These are phyloP conservation scores for Holothuria glaberrima DNA, from an alignment of 35 echinoderm and acorn worm genomes.

Conservation along the genomic window DNA sequence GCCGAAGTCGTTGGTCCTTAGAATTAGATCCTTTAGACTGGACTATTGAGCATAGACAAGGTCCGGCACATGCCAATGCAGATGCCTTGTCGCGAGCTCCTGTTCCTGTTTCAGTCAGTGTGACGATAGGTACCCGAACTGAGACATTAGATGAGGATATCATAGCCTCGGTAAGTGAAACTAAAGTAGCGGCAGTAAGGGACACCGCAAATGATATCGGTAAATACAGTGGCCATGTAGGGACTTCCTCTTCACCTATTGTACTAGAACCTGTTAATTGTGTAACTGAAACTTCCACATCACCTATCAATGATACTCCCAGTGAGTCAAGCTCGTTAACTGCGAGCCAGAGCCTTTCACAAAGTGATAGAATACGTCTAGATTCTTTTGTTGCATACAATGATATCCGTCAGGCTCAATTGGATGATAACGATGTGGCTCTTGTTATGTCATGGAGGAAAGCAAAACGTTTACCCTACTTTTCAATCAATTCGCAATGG, in stretches of 20 bases:
- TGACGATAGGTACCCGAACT: not conserved
- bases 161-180: not conserved
- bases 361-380: not conserved
- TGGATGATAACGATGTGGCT: not conserved
- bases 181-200: not conserved
- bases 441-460: constrained; percentile 1
- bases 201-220: not conserved
- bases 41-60: constrained; percentile 12
- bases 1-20: constrained; percentile 33
- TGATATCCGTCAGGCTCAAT: not conserved
- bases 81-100: constrained; percentile 14
- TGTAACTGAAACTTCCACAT: not conserved
- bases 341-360: not conserved
- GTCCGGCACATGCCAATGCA: constrained; percentile 38
- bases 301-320: not conserved
- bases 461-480: constrained; percentile 17
- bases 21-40: constrained; percentile 49
- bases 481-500: constrained; percentile 3
- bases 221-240: not conserved
- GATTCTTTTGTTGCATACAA: not conserved
- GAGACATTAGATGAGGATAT: not conserved
- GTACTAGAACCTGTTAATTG: not conserved
- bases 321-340: not conserved
- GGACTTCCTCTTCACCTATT: not conserved
- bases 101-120: not conserved